Percentiles rank a stretch among this genome's conserved stretches.
Evolutionary conservation across 2,113 vertebrate genomes (phyloP).

Genomic region (Strix uralensis): DNA sequence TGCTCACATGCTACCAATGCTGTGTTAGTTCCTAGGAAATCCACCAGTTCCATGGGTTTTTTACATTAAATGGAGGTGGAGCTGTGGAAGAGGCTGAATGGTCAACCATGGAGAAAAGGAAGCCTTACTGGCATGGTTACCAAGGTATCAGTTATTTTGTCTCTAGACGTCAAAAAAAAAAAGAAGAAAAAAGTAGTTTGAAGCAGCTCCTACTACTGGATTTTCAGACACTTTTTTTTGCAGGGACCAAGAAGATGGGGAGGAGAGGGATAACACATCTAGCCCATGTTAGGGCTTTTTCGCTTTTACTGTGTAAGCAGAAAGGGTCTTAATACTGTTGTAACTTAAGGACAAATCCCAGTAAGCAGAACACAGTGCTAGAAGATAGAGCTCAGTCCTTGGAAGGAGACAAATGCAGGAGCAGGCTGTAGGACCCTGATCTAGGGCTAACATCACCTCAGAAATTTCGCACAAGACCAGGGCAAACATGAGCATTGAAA

Average conservation of each 20-base stretch:
- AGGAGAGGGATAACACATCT: accelerated
- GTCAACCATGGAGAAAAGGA: background rate
- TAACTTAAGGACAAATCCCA: background rate
- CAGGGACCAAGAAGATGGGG: background rate
- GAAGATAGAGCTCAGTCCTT: background rate
- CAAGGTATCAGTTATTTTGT: background rate
- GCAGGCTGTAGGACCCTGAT: background rate
- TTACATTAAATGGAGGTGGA: background rate
- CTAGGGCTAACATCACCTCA: background rate
- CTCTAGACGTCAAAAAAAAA: background rate
- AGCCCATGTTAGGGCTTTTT: background rate
- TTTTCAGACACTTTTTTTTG: background rate
- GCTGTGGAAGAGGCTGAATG: background rate
- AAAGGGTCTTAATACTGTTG: background rate
- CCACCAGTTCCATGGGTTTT: background rate
- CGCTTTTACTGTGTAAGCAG: background rate
- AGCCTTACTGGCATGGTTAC: background rate
- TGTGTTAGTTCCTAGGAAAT: background rate
- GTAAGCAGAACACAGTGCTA: background rate
- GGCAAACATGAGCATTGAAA: background rate
- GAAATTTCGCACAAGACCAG: background rate
- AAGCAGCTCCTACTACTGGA: background rate
- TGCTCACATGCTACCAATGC: background rate
- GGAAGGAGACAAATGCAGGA: background rate
- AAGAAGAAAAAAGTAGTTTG: background rate